A percentile compares a stretch with the other conserved stretches of the same genome.
Evolutionary conservation across 2,113 vertebrate genomes (phyloP).

Genomic region (Hemichromis elongatus): DNA sequence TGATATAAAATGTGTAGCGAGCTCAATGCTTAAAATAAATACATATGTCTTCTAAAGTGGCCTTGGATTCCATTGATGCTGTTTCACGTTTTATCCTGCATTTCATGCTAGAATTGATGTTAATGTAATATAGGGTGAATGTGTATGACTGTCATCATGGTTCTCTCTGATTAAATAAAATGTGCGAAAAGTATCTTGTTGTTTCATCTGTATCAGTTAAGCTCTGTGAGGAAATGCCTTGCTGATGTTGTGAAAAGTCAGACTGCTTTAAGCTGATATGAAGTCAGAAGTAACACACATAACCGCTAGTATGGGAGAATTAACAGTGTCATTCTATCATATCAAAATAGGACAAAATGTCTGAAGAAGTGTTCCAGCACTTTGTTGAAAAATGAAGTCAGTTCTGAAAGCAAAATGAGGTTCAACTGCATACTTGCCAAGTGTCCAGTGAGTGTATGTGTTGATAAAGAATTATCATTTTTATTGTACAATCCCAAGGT

Average conservation of each 20-base stretch:
- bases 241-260: fast-evolving
- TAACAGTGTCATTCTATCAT: neutral
- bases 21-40: slow-evolving; percentile 1
- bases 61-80: slow-evolving; percentile 18
- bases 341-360: neutral
- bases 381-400: neutral
- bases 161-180: neutral
- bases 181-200: neutral
- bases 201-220: fast-evolving
- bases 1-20: neutral
- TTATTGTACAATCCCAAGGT: neutral
- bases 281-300: neutral
- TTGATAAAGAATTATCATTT: neutral
- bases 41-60: slow-evolving; percentile 13
- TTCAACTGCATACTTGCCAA: neutral
- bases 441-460: neutral
- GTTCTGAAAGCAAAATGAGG: neutral
- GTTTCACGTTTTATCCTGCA: neutral
- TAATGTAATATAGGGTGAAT: slow-evolving; percentile 16
- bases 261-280: neutral
- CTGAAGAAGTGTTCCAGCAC: neutral
- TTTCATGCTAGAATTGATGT: slow-evolving; percentile 23
- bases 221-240: neutral
- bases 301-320: neutral
- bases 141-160: neutral